A percentile compares a stretch with the other conserved stretches of the same genome.
phyloP scores from a whole-genome alignment of 2,888 invertebrate species.

The Byasa hedistus region DNA sequence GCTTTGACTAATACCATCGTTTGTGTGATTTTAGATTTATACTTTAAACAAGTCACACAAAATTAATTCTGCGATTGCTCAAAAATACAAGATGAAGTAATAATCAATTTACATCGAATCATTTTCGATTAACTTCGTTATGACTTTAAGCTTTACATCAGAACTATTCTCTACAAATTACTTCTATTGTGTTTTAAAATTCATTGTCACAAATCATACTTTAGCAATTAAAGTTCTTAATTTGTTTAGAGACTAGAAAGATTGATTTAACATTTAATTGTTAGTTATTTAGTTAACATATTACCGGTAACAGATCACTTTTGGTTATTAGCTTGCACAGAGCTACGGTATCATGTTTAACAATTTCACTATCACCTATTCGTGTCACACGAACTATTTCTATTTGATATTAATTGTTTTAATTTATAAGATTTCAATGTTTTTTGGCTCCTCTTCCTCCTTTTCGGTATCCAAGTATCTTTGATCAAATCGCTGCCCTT shows the following conservation, averaged over 20 bases:
- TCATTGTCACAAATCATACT: neutral
- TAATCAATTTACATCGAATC: too few species aligned
- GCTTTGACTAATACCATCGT: neutral
- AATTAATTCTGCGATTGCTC: neutral
- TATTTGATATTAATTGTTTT: conserved; percentile 44
- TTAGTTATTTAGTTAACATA: conserved; percentile 11
- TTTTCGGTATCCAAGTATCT: conserved; percentile 80
- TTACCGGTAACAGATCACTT: conserved; percentile 31
- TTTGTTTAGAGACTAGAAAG: conserved; percentile 32
- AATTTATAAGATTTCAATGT: conserved; percentile 50
- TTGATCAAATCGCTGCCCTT: conserved; percentile 92
- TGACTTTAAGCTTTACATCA: neutral
- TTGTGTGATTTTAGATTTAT: neutral
- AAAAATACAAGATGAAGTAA: neutral
- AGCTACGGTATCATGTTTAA: conserved; percentile 29
- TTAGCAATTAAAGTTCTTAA: neutral
- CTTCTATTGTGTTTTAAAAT: neutral
- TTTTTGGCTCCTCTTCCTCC: conserved; percentile 47
- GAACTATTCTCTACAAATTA: neutral
- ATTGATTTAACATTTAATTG: conserved; percentile 10
- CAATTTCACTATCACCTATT: conserved; percentile 53
- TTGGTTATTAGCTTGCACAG: conserved; percentile 38
- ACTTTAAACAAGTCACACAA: neutral
- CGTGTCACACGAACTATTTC: conserved; percentile 44
- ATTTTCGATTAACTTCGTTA: neutral